Evolutionary conservation across 2,888 invertebrate genomes (phyloP).

Genomic region (Hartigia nigra): DNA sequence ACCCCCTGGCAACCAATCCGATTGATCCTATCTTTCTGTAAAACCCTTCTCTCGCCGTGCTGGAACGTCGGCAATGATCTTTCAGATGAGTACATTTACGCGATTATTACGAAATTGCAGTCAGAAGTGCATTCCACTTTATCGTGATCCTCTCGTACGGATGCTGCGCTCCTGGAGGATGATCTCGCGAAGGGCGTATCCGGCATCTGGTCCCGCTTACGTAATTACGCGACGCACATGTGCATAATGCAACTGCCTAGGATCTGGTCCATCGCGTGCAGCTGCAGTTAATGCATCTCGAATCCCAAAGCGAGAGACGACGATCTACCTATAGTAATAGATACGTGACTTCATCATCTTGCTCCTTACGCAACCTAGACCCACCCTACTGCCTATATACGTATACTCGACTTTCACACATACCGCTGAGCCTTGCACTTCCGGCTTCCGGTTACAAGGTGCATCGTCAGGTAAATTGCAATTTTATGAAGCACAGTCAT

Average conservation of each 20-base stretch:
- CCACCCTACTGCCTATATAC: background rate
- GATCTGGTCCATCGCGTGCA: constrained; percentile 45
- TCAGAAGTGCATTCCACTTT: background rate
- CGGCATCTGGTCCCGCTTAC: constrained; percentile 23
- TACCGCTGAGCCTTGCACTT: background rate
- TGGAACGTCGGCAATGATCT: background rate
- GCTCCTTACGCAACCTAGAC: background rate
- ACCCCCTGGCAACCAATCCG: background rate
- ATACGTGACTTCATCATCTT: background rate
- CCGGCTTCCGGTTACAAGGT: background rate
- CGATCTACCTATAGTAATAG: background rate
- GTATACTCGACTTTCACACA: no score
- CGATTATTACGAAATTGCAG: background rate
- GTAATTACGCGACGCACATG: constrained; percentile 61
- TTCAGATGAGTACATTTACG: background rate
- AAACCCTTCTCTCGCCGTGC: no score
- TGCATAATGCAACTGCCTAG: constrained; percentile 57
- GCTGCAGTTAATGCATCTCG: constrained; percentile 62
- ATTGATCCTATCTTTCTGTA: background rate
- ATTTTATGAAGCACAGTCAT: background rate
- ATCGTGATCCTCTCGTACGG: background rate
- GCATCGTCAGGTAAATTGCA: background rate
- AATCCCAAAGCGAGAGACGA: constrained; percentile 13
- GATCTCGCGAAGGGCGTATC: background rate
- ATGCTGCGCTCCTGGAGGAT: background rate